Conservation (phyloP, 1,140 invertebrate genomes). For the Brachystomella parvula region DNA sequence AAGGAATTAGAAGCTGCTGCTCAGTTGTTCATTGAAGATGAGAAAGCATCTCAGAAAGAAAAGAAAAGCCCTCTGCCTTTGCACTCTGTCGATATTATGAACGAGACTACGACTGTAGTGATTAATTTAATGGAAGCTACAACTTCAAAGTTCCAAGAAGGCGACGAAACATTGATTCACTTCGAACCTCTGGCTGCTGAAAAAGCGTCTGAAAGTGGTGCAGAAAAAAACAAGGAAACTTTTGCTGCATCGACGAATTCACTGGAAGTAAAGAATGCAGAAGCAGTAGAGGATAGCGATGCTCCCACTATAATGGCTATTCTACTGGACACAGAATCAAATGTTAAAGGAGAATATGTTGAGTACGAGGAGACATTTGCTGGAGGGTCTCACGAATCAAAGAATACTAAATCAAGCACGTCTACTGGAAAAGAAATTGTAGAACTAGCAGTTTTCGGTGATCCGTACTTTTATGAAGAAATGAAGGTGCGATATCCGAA, state of each 20-base stretch:
- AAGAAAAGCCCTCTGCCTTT: not conserved
- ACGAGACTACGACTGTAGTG: not conserved
- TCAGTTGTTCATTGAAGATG: constrained; percentile 12
- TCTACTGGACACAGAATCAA: not conserved
- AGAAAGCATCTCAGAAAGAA: not conserved
- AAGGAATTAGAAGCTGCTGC: constrained; percentile 25
- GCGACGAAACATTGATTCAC: not conserved
- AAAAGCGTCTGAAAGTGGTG: not conserved
- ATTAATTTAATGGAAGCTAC: not conserved
- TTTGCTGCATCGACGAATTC: too few relatives aligned
- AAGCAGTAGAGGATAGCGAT: too few relatives aligned
- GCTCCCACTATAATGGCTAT: too few relatives aligned
- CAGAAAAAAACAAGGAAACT: not conserved
- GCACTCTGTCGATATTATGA: not conserved
- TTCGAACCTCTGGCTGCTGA: not conserved
- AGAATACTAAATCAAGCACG: not conserved
- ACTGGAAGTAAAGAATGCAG: too few relatives aligned
- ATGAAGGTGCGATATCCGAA: constrained; percentile 39
- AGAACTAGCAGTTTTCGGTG: constrained; percentile 42
- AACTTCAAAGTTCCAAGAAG: not conserved
- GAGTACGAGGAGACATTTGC: not conserved
- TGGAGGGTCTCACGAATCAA: constrained; percentile 3
- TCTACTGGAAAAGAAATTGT: constrained; percentile 21
- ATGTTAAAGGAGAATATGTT: not conserved
- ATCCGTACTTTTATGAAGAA: constrained; percentile 39